A percentile compares a stretch with the other conserved stretches of the same genome.
Evolutionary conservation across 2,888 invertebrate species (phyloP).

Genomic region (Amblyjoppa proteus): DNA sequence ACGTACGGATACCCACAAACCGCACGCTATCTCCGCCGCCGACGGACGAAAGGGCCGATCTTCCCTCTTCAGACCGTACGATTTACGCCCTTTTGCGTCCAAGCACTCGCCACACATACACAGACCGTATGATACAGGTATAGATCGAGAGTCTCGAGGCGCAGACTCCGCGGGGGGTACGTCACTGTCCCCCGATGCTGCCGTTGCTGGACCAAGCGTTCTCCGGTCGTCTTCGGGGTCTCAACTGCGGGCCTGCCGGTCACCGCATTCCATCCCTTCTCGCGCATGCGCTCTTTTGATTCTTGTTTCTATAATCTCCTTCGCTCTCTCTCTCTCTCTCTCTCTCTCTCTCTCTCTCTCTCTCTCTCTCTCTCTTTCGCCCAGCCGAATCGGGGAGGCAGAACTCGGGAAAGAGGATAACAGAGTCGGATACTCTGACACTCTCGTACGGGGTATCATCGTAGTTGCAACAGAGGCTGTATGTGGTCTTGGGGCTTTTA

Average conservation of each 20-base stretch:
- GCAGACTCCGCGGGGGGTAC: constrained; percentile 82
- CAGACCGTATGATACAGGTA: constrained; percentile 47
- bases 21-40: too few relatives aligned
- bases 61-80: too few relatives aligned
- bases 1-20: neutral
- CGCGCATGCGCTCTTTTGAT: constrained; percentile 30
- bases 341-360: constrained; percentile 16
- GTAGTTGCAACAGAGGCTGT: constrained; percentile 76
- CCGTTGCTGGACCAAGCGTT: constrained; percentile 69
- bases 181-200: constrained; percentile 81
- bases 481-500: constrained; percentile 80
- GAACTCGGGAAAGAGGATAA: constrained; percentile 5
- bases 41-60: too few relatives aligned
- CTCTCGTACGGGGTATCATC: constrained; percentile 82
- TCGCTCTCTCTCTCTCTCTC: constrained; percentile 39
- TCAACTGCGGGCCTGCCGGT: constrained; percentile 77
- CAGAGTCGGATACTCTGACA: constrained; percentile 77
- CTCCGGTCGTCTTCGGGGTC: constrained; percentile 62
- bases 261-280: constrained; percentile 81
- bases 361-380: constrained; percentile 28
- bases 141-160: constrained; percentile 63
- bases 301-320: constrained; percentile 64
- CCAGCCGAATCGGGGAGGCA: constrained; percentile 18
- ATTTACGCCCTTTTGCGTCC: too few relatives aligned
- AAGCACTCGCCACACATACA: neutral